Evolutionary conservation across 2,113 vertebrate species (phyloP), one percentile per base, ranked within the genome.

Genomic region (Plecotus auritus): DNA sequence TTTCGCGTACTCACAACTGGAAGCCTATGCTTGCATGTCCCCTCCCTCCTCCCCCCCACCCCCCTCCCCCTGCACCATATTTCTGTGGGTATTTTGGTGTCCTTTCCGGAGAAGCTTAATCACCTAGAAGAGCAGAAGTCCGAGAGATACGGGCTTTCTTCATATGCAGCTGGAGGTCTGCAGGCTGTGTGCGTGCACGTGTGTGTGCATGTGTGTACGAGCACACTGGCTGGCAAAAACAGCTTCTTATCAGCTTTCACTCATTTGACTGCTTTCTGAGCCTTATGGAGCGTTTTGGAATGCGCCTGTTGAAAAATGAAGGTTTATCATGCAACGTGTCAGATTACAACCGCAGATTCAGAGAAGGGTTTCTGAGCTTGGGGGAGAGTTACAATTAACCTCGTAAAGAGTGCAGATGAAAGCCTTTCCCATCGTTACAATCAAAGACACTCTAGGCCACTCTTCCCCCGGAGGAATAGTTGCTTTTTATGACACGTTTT

Each of bases 401-500:
- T 98, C 66, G 28, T 95, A 97, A 97, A 96, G 95, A 32, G 81
- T 66, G 82, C 82, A 92, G 84, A 90, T 97, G 96, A 97, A 95
- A 95, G 91, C 66, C 78, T 97, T 97, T 96, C 87, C 59, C 95
- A 91, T 61, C 80, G 88, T 93, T 98, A 91, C 42, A 91, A 96
- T 97, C 96, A 96, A 94, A 98, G 93, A 92, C 88, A 88, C 90
- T 95, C 97, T 69, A 97, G 80, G 90, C 74, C 90, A 87, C 37
- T 96, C 88, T 90, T 91, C 67, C 76, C 96, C 97, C 95, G 76
- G 37, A 56, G 85, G 93, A 97, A 96, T 70, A 93, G 54, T 97
- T 98, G 93, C 30, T 92, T 98, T 97, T 98, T 98, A 95, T 47
- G 85, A 82, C 51, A 32, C 0, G 20, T 97, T 97, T 96, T 96